Evolutionary conservation across 2,888 invertebrate species (phyloP).

Genomic region (Harpalus rubripes): DNA sequence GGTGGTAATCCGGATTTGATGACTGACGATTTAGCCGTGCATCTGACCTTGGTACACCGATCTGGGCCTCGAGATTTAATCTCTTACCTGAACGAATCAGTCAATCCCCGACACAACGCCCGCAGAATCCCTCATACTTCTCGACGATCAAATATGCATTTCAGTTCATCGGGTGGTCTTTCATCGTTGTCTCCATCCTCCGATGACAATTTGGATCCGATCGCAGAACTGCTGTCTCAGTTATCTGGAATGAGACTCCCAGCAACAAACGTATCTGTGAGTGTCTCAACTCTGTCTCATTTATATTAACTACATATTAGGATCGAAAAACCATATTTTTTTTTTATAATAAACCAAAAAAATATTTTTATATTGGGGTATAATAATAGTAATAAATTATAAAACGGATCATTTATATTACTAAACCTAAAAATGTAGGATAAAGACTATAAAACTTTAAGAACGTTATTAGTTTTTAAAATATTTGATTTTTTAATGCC

Average conservation of each 20-base stretch:
- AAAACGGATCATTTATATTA: too few species aligned
- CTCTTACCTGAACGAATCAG: slow-evolving; percentile 95
- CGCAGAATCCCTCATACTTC: slow-evolving; percentile 77
- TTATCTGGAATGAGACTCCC: slow-evolving; percentile 94
- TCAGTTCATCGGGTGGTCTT: slow-evolving; percentile 90
- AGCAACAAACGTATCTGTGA: slow-evolving; percentile 79
- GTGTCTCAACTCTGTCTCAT: slow-evolving; percentile 84
- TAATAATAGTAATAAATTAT: too few species aligned
- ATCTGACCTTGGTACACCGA: slow-evolving; percentile 96
- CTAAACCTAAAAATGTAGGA: too few species aligned
- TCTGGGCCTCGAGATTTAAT: slow-evolving; percentile 90
- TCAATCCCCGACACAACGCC: slow-evolving; percentile 80
- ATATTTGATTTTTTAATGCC: too few species aligned
- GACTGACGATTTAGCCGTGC: slow-evolving; percentile 98
- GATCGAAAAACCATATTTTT: too few species aligned
- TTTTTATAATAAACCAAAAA: too few species aligned
- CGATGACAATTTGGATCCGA: slow-evolving; percentile 96
- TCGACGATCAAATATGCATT: slow-evolving; percentile 94
- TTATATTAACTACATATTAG: slow-evolving; percentile 95
- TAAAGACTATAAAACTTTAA: too few species aligned
- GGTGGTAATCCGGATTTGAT: slow-evolving; percentile 98
- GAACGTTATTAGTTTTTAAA: too few species aligned
- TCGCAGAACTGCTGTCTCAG: slow-evolving; percentile 96
- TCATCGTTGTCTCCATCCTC: slow-evolving; percentile 93
- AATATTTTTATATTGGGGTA: too few species aligned